These are phyloP conservation scores for Sinocyclocheilus anophthalmus DNA, from an alignment of 2,113 vertebrate genomes.

Conservation along the genomic window DNA sequence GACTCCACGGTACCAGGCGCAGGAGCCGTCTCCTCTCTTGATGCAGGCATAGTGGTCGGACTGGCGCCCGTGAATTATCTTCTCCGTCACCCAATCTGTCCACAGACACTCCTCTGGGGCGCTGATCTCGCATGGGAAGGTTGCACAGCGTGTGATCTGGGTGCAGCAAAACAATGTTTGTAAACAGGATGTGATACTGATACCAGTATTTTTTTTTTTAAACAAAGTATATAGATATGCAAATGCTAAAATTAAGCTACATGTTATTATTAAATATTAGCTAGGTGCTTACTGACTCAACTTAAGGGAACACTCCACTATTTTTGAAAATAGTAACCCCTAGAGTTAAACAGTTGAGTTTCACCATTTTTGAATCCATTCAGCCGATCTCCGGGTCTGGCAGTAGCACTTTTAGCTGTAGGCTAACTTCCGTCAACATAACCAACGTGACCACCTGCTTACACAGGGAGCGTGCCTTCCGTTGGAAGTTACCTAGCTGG, in stretches of 20 bases:
- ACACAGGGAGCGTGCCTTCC: no score
- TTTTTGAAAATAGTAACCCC: no score
- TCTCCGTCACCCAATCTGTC: conserved; percentile 98
- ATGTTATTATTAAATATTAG: neutral
- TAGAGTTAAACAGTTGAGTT: no score
- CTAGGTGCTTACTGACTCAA: neutral
- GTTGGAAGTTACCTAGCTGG: no score
- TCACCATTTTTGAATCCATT: no score
- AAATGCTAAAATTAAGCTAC: no score
- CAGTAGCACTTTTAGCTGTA: no score
- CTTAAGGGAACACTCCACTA: no score
- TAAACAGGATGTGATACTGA: neutral
- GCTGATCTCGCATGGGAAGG: conserved; percentile 89
- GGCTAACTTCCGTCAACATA: no score
- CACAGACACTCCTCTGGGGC: conserved; percentile 94
- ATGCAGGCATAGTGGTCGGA: conserved; percentile 97
- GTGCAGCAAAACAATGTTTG: conserved; percentile 46
- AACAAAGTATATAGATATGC: no score
- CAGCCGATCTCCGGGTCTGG: no score
- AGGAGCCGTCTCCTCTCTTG: conserved; percentile 92
- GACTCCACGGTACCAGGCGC: conserved; percentile 94
- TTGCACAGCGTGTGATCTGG: conserved; percentile 92
- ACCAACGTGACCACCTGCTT: no score
- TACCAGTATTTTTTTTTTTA: neutral
- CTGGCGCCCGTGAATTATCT: conserved; percentile 93